Evolutionary conservation across 2,797 vertebrate species (phyloP).

Genomic region (Loris lydekkerianus): DNA sequence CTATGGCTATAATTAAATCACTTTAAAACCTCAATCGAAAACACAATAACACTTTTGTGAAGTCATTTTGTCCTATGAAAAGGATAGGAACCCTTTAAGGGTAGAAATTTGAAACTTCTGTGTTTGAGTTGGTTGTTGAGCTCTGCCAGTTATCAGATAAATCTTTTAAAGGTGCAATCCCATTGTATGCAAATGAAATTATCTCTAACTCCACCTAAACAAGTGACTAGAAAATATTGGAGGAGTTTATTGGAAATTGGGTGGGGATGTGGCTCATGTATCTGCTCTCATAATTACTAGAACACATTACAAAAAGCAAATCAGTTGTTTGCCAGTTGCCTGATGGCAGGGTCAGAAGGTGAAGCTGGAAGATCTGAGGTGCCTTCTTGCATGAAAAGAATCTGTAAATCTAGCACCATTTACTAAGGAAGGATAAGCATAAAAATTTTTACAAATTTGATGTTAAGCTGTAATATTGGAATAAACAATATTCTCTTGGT

Average conservation of each 20-base stretch:
- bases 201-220: constrained; percentile 28
- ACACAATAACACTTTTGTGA: constrained; percentile 36
- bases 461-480: not conserved
- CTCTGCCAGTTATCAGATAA: not conserved
- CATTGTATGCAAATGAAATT: constrained; percentile 61
- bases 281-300: constrained; percentile 2
- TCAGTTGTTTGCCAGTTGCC: not conserved
- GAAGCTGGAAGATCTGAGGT: not conserved
- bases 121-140: not conserved
- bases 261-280: not conserved
- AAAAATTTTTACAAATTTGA: not conserved
- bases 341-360: not conserved
- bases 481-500: not conserved
- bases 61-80: constrained; percentile 26
- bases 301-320: constrained; percentile 40
- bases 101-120: not conserved
- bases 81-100: not conserved
- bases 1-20: constrained; percentile 70
- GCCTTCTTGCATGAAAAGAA: not conserved
- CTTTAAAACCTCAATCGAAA: constrained; percentile 57
- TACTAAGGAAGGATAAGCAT: not conserved
- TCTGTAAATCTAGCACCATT: not conserved
- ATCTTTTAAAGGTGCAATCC: not conserved
- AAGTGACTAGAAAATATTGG: not conserved
- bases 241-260: constrained; percentile 2